These are phyloP conservation scores for Dynastes maya DNA, from an alignment of 2,888 invertebrate genomes.

Conservation along the genomic window DNA sequence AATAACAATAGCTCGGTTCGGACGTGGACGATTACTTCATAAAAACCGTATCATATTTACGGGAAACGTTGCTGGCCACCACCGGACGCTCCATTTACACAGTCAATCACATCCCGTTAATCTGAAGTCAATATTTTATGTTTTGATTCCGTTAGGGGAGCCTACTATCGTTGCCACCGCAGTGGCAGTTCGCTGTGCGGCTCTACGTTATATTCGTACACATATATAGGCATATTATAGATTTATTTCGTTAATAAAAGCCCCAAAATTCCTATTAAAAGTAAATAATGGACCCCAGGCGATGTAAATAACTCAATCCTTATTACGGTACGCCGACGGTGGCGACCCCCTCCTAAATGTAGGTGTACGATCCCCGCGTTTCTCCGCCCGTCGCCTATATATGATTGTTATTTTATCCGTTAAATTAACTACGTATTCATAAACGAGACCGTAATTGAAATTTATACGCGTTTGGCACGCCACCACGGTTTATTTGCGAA, in stretches of 20 bases:
- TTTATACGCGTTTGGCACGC: slow-evolving; percentile 19
- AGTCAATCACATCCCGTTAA: slow-evolving; percentile 50
- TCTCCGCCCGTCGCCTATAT: slow-evolving; percentile 45
- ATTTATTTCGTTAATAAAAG: slow-evolving; percentile 67
- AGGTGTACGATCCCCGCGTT: too few species aligned
- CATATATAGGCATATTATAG: slow-evolving; percentile 64
- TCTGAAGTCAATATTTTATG: slow-evolving; percentile 56
- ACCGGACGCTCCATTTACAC: slow-evolving; percentile 33
- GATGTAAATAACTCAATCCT: slow-evolving; percentile 69
- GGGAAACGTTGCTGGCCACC: neutral
- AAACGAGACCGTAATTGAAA: slow-evolving; percentile 41
- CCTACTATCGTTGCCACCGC: slow-evolving; percentile 51
- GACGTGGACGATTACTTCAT: neutral
- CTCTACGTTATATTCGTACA: slow-evolving; percentile 31
- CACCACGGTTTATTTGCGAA: slow-evolving; percentile 24
- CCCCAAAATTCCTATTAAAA: slow-evolving; percentile 69
- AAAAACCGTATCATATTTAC: slow-evolving; percentile 28
- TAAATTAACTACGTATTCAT: slow-evolving; percentile 48
- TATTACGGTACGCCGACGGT: slow-evolving; percentile 60
- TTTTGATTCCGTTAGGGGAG: slow-evolving; percentile 60
- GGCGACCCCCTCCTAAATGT: neutral
- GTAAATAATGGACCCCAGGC: slow-evolving; percentile 69
- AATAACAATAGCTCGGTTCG: neutral
- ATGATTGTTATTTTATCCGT: slow-evolving; percentile 46
- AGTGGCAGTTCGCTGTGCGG: neutral